phyloP scores from a whole-genome alignment of 2,888 invertebrate species.

The Tigriopus californicus region DNA sequence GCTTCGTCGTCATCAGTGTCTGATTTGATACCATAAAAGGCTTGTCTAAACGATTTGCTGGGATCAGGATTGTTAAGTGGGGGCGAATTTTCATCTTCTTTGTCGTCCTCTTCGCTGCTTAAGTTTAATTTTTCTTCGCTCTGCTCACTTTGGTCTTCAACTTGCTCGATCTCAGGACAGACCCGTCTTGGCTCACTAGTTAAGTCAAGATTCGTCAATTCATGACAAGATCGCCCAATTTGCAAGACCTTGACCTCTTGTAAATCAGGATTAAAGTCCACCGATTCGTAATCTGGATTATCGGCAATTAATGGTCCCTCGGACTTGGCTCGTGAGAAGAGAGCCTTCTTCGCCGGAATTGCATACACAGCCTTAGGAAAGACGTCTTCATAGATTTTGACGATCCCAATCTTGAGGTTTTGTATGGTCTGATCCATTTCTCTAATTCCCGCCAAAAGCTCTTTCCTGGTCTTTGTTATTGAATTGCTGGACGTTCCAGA shows the following conservation, averaged over 20 bases:
- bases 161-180: neutral
- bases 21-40: constrained; percentile 7
- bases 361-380: neutral
- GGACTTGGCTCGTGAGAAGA: neutral
- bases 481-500: neutral
- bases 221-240: too few relatives aligned
- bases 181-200: neutral
- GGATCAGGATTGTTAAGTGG: neutral
- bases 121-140: too few relatives aligned
- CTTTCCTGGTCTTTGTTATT: neutral
- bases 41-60: neutral
- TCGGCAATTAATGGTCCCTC: neutral
- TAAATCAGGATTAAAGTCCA: too few relatives aligned
- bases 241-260: too few relatives aligned
- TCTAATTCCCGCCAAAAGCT: neutral
- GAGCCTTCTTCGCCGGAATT: neutral
- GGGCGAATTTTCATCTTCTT: too few relatives aligned
- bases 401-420: neutral
- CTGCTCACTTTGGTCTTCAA: too few relatives aligned
- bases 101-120: too few relatives aligned
- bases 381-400: neutral
- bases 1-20: neutral
- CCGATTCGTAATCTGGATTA: neutral
- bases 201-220: too few relatives aligned
- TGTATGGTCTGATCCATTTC: neutral